Evolutionary conservation across 2,113 vertebrate genomes (phyloP).

Genomic region (Lophochroa leadbeateri): DNA sequence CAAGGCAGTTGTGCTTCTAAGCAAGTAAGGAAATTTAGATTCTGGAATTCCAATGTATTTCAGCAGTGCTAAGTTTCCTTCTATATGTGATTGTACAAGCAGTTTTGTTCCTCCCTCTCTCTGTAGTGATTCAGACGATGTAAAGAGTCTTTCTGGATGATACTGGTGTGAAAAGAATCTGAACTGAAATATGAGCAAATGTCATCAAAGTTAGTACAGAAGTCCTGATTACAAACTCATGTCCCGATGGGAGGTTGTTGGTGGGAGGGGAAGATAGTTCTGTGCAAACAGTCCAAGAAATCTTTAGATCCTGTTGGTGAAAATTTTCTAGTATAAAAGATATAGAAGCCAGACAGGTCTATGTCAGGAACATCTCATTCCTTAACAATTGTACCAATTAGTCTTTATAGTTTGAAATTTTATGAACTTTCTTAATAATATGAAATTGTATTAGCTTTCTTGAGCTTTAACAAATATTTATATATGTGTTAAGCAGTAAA

Average conservation of each 20-base stretch:
- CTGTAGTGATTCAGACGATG: neutral
- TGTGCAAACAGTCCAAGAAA: neutral
- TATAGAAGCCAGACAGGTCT: neutral
- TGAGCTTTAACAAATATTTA: neutral
- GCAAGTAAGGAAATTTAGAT: neutral
- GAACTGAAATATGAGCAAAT: neutral
- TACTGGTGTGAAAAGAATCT: neutral
- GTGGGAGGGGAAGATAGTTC: neutral
- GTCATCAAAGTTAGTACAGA: neutral
- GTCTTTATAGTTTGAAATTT: neutral
- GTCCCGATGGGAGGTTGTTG: neutral
- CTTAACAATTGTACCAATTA: neutral
- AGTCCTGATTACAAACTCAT: neutral
- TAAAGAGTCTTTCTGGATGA: neutral
- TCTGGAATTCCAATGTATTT: neutral
- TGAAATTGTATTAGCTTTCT: neutral
- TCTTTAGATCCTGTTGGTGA: neutral
- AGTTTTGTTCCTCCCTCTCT: neutral
- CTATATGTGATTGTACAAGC: neutral
- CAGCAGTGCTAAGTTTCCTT: neutral
- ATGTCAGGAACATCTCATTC: neutral
- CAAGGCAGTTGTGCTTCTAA: neutral
- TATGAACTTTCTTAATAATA: neutral
- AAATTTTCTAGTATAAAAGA: neutral
- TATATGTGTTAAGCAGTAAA: neutral